These are phyloP conservation scores for Arenaria interpres DNA, from an alignment of 2,113 vertebrate species.

Conservation along the genomic window DNA sequence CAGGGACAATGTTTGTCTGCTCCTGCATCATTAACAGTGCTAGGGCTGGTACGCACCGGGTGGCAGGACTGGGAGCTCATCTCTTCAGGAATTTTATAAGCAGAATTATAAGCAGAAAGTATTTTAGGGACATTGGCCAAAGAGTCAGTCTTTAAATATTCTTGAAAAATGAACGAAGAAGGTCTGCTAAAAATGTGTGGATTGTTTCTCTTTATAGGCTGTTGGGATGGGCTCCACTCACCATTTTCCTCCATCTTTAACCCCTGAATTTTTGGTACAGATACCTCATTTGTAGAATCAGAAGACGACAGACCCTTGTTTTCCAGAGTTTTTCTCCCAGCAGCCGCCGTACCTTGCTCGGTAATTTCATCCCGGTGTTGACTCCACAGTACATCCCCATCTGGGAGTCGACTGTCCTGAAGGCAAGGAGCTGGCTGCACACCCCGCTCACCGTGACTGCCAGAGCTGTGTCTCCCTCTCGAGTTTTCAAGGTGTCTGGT, in stretches of 20 bases:
- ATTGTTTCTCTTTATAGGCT: slow-evolving; percentile 50
- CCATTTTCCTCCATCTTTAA: background rate
- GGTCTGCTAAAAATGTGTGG: slow-evolving; percentile 47
- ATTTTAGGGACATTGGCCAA: background rate
- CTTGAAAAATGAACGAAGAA: slow-evolving; percentile 66
- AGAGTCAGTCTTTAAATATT: slow-evolving; percentile 56
- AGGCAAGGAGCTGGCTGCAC: background rate
- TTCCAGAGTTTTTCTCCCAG: slow-evolving; percentile 73
- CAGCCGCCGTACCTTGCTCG: slow-evolving; percentile 33
- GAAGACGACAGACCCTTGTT: background rate
- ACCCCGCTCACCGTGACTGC: background rate
- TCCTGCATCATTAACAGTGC: background rate
- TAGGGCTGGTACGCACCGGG: background rate
- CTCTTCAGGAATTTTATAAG: slow-evolving; percentile 43
- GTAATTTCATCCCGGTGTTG: background rate
- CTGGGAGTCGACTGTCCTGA: slow-evolving; percentile 20
- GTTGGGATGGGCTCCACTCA: background rate
- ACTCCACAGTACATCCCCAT: slow-evolving; percentile 27
- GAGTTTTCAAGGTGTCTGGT: slow-evolving; percentile 69
- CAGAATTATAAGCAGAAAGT: slow-evolving; percentile 44
- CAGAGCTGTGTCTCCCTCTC: background rate
- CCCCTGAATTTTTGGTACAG: background rate
- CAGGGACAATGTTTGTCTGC: slow-evolving; percentile 7
- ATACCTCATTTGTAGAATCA: slow-evolving; percentile 15
- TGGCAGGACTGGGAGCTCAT: slow-evolving; percentile 25